These are phyloP conservation scores for Matsumyia berberina DNA, from an alignment of 2,888 invertebrate species.

Conservation along the genomic window DNA sequence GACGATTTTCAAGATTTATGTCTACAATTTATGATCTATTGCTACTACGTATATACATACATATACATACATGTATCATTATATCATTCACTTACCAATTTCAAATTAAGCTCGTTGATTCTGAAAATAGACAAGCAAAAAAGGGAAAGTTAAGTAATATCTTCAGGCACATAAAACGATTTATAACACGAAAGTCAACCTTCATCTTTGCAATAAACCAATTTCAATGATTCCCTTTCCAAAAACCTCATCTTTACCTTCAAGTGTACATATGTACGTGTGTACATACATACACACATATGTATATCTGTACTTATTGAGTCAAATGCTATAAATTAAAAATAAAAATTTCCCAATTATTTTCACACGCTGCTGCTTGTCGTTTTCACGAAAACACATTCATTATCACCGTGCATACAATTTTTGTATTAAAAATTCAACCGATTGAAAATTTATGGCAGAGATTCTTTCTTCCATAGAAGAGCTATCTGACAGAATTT, in stretches of 20 bases:
- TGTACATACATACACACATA: too few relatives aligned
- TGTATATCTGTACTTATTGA: too few relatives aligned
- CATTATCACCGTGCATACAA: slow-evolving; percentile 28
- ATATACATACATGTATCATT: neutral
- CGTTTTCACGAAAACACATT: slow-evolving; percentile 38
- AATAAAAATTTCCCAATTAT: slow-evolving; percentile 44
- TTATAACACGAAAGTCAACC: neutral
- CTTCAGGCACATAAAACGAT: neutral
- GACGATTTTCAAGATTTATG: too few relatives aligned
- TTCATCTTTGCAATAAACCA: neutral
- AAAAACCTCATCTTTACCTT: too few relatives aligned
- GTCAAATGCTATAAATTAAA: slow-evolving; percentile 19
- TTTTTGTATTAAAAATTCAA: slow-evolving; percentile 9
- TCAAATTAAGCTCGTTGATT: slow-evolving; percentile 15
- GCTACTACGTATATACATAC: neutral
- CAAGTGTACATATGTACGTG: too few relatives aligned
- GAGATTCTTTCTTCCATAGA: slow-evolving; percentile 1
- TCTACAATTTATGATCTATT: neutral
- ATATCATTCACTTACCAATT: slow-evolving; percentile 37
- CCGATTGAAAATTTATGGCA: slow-evolving; percentile 27
- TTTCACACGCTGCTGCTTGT: slow-evolving; percentile 40
- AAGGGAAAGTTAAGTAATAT: neutral
- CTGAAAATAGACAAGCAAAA: slow-evolving; percentile 39
- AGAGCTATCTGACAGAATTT: neutral
- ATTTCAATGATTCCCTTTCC: neutral